phyloP scores from a whole-genome alignment of 2,113 vertebrate genomes.

The Dromiciops gliroides region DNA sequence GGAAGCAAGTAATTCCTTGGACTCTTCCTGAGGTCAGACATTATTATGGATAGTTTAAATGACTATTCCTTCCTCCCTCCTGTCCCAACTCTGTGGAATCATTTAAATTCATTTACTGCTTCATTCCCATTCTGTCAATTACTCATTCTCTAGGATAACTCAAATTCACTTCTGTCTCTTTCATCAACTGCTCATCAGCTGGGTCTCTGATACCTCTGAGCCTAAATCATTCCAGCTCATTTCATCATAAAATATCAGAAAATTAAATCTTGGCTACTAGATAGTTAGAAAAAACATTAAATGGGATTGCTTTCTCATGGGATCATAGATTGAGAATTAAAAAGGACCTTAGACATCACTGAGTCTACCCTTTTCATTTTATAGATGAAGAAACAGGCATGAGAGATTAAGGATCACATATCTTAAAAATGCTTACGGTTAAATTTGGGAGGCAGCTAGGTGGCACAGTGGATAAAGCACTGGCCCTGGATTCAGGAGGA shows the following conservation, averaged over 20 bases:
- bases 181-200: slow-evolving; percentile 62
- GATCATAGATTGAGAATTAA: background rate
- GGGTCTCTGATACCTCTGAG: slow-evolving; percentile 32
- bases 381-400: background rate
- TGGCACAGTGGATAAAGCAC: too few species aligned
- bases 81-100: background rate
- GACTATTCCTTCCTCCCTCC: background rate
- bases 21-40: background rate
- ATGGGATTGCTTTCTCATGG: slow-evolving; percentile 28
- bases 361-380: background rate
- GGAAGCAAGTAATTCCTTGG: too few species aligned
- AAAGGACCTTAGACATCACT: background rate
- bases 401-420: background rate
- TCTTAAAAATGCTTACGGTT: background rate
- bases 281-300: slow-evolving; percentile 50
- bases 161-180: slow-evolving; percentile 30
- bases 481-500: too few species aligned
- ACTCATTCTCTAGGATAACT: slow-evolving; percentile 1
- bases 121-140: background rate
- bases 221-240: slow-evolving; percentile 58
- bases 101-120: slow-evolving; percentile 1
- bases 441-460: too few species aligned
- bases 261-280: slow-evolving; percentile 35
- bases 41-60: background rate
- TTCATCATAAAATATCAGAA: slow-evolving; percentile 63